These are phyloP conservation scores for Pandemis heparana DNA, from an alignment of 2,888 invertebrate genomes.

Conservation along the genomic window DNA sequence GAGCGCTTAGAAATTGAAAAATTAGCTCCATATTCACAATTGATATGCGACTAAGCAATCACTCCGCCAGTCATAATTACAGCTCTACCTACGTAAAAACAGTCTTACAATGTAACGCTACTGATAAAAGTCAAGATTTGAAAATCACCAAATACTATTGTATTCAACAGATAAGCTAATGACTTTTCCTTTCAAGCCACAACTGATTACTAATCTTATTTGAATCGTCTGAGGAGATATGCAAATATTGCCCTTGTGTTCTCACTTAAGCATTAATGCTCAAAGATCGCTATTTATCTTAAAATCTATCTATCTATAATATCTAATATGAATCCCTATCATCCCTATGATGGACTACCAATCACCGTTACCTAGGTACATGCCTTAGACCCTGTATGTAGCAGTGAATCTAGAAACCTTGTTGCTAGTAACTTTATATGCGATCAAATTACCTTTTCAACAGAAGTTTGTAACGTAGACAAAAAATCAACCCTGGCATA, in stretches of 20 bases:
- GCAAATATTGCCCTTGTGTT: neutral
- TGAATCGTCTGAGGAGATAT: conserved; percentile 5
- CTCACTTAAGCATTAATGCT: neutral
- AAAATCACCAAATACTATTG: conserved; percentile 13
- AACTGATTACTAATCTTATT: conserved; percentile 16
- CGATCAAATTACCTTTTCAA: too few species aligned
- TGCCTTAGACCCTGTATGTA: too few species aligned
- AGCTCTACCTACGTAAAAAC: neutral
- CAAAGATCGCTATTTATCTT: neutral
- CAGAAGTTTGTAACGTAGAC: too few species aligned
- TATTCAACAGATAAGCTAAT: conserved; percentile 16
- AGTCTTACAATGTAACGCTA: conserved; percentile 3
- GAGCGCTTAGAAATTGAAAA: too few species aligned
- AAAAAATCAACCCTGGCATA: too few species aligned
- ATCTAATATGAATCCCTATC: neutral
- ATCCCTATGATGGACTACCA: neutral
- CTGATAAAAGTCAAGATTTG: conserved; percentile 11
- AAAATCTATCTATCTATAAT: neutral
- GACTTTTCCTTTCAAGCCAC: conserved; percentile 3
- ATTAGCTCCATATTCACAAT: neutral
- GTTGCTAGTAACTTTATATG: neutral
- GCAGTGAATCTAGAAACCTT: neutral
- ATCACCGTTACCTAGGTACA: too few species aligned
- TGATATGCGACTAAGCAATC: neutral
- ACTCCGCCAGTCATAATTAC: neutral